phyloP scores from a whole-genome alignment of 2,888 invertebrate species.

The Eubasilissa splendida region DNA sequence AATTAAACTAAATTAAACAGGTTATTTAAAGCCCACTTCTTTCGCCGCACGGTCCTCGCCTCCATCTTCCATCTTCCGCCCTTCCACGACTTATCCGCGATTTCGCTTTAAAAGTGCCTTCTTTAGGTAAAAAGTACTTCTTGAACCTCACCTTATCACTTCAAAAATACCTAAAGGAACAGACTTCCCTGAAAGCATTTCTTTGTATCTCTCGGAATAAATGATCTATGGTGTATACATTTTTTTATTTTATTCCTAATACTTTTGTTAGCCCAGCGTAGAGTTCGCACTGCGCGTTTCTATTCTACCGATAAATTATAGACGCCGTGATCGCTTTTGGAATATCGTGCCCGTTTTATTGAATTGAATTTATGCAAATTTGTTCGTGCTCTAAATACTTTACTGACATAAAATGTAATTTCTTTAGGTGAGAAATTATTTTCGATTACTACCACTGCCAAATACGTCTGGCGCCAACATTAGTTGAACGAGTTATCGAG shows the following conservation, averaged over 20 bases:
- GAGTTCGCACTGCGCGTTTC: not conserved
- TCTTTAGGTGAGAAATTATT: not conserved
- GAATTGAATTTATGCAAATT: too few species aligned
- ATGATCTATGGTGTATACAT: not conserved
- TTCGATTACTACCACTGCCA: not conserved
- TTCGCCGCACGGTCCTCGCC: not conserved
- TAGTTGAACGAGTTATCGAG: slow-evolving; percentile 5
- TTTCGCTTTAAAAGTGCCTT: slow-evolving; percentile 5
- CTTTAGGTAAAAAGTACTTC: slow-evolving; percentile 12
- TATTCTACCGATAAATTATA: not conserved
- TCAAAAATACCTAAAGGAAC: slow-evolving; percentile 21
- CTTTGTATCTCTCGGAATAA: slow-evolving; percentile 25
- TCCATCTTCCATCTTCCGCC: not conserved
- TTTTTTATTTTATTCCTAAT: slow-evolving; percentile 18
- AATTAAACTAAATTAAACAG: slow-evolving; percentile 52
- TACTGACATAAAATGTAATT: too few species aligned
- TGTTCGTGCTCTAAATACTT: too few species aligned
- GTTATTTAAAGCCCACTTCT: slow-evolving; percentile 47
- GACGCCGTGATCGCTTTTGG: too few species aligned
- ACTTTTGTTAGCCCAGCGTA: not conserved
- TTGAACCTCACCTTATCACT: slow-evolving; percentile 24
- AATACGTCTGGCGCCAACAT: not conserved
- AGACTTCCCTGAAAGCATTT: slow-evolving; percentile 17
- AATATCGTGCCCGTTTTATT: too few species aligned
- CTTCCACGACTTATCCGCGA: slow-evolving; percentile 14